Evolutionary conservation across 1,140 invertebrate species (phyloP).

Genomic region (Archegozetes longisetosus): DNA sequence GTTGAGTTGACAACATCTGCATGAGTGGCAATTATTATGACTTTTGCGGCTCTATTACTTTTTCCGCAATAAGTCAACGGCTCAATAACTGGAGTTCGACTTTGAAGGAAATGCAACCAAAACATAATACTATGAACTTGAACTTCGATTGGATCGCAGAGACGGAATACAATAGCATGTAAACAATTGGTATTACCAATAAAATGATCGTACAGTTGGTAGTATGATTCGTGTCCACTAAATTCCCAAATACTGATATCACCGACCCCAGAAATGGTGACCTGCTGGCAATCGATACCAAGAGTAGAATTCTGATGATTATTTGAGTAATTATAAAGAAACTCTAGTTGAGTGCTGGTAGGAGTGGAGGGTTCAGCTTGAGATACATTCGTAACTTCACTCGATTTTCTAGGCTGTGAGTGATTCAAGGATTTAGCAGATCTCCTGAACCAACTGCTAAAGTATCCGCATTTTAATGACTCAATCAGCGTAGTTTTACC

Average conservation of each 20-base stretch:
- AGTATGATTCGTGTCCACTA: constrained; percentile 60
- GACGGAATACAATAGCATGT: constrained; percentile 54
- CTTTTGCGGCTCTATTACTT: constrained; percentile 32
- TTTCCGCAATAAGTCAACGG: constrained; percentile 44
- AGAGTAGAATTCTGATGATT: constrained; percentile 41
- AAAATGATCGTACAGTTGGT: constrained; percentile 58
- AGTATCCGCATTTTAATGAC: constrained; percentile 48
- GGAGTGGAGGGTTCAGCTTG: neutral
- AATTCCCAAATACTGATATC: constrained; percentile 64
- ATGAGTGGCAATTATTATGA: constrained; percentile 49
- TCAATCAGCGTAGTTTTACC: constrained; percentile 59
- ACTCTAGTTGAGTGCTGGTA: neutral
- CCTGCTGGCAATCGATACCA: constrained; percentile 48
- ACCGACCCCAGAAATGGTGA: constrained; percentile 38
- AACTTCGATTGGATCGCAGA: constrained; percentile 49
- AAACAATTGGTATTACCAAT: constrained; percentile 48
- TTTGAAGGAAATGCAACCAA: constrained; percentile 63
- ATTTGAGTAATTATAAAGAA: neutral
- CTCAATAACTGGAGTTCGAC: constrained; percentile 45
- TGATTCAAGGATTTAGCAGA: constrained; percentile 30
- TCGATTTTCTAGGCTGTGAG: neutral
- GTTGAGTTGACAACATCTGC: constrained; percentile 37
- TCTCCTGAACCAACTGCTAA: constrained; percentile 44
- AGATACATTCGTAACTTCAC: neutral
- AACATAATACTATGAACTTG: constrained; percentile 56